phyloP scores from a whole-genome alignment of 2,797 vertebrate genomes.

The Arrhamphus sclerolepis region DNA sequence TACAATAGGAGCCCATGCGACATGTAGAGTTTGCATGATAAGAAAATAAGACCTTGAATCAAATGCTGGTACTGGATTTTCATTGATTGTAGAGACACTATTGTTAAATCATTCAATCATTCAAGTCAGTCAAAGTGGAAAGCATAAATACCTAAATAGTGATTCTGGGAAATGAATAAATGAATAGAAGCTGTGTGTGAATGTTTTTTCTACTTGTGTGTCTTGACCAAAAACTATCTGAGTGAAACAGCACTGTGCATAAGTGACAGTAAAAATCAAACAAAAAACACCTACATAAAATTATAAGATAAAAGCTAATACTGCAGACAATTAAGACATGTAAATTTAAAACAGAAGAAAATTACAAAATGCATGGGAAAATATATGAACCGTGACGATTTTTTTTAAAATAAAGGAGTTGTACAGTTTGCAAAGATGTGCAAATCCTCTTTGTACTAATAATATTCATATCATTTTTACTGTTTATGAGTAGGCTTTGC shows the following conservation, averaged over 20 bases:
- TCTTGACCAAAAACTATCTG: no score
- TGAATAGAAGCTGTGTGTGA: no score
- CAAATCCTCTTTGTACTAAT: conserved; percentile 57
- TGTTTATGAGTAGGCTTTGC: conserved; percentile 57
- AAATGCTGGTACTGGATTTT: conserved; percentile 22
- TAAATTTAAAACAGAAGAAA: no score
- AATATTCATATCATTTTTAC: conserved; percentile 65
- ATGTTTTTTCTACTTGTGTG: no score
- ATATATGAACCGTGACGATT: no score
- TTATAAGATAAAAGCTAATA: no score
- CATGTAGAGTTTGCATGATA: conserved; percentile 51
- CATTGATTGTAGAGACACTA: conserved; percentile 33
- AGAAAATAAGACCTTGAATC: conserved; percentile 49
- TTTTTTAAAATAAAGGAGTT: no score
- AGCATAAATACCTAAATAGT: conserved; percentile 18
- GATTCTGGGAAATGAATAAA: conserved; percentile 1
- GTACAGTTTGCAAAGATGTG: neutral
- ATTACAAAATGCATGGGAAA: no score
- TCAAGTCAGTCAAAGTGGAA: conserved; percentile 22
- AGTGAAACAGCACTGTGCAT: no score
- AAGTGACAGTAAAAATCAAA: no score
- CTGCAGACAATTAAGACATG: no score
- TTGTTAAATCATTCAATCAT: conserved; percentile 1
- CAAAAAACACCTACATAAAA: no score
- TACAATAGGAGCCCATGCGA: conserved; percentile 47